Evolutionary conservation across 2,113 vertebrate species (phyloP).

Genomic region (Ardeotis arabs): DNA sequence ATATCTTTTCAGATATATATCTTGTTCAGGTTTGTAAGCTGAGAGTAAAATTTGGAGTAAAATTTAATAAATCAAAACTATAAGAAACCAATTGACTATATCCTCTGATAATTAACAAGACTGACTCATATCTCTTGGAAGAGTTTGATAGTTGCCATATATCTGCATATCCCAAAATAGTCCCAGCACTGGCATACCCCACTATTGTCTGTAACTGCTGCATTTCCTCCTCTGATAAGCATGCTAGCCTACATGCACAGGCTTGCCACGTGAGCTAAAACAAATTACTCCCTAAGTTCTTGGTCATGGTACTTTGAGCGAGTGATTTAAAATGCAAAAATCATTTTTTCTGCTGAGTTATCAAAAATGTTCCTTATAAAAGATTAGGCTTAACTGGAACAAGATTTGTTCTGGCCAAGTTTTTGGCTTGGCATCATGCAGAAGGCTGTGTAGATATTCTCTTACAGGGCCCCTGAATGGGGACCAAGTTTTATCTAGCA

Average conservation of each 20-base stretch:
- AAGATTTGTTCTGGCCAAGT: conserved; percentile 31
- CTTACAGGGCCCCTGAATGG: neutral
- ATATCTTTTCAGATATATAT: neutral
- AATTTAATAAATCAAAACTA: neutral
- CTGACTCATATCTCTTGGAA: neutral
- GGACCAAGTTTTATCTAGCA: conserved; percentile 34
- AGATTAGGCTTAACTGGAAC: neutral
- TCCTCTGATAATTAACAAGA: neutral
- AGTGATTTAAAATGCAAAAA: conserved; percentile 24
- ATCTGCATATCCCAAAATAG: neutral
- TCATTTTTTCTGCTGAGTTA: neutral
- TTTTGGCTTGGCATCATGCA: neutral
- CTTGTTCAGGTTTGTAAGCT: neutral
- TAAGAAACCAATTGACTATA: neutral
- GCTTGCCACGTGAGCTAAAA: neutral
- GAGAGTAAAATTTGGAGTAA: neutral
- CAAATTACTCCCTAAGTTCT: neutral
- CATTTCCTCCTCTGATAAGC: neutral
- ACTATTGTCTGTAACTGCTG: neutral
- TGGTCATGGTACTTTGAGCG: neutral
- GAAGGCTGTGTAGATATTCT: neutral
- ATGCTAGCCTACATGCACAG: neutral
- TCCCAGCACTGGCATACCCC: neutral
- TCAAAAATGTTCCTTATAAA: neutral
- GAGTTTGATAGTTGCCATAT: neutral